Percentiles rank a stretch among this genome's conserved stretches.
Evolutionary conservation across 2,888 invertebrate species (phyloP).

Genomic region (Stratiomys singularior): DNA sequence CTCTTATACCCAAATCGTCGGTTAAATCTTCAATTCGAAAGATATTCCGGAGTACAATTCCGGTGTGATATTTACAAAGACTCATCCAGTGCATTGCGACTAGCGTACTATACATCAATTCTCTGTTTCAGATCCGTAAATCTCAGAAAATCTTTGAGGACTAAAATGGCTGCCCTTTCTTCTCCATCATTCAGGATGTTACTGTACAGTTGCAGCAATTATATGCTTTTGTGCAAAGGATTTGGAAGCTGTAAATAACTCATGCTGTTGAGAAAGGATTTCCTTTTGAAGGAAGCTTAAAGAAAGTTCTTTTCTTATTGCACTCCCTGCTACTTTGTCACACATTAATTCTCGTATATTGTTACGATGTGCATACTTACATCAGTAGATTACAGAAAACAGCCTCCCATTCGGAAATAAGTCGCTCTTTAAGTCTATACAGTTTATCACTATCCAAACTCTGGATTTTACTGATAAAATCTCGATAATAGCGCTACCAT

Average conservation of each 20-base stretch:
- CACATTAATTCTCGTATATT: too few relatives aligned
- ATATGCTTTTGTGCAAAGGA: conserved; percentile 11
- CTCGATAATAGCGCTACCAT: too few relatives aligned
- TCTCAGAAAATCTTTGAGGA: neutral
- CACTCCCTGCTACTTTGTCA: too few relatives aligned
- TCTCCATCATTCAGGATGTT: neutral
- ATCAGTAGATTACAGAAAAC: too few relatives aligned
- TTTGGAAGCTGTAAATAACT: conserved; percentile 42
- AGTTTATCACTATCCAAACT: too few relatives aligned
- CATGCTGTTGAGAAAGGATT: conserved; percentile 26
- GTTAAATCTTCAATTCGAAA: too few relatives aligned
- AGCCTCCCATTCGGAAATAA: too few relatives aligned
- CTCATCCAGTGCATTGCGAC: neutral
- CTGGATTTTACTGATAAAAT: too few relatives aligned
- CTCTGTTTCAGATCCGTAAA: neutral
- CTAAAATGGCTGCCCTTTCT: neutral
- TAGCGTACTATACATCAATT: neutral
- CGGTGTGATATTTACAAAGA: neutral
- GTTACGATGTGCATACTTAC: too few relatives aligned
- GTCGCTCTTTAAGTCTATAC: too few relatives aligned
- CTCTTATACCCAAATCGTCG: too few relatives aligned
- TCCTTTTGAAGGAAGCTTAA: conserved; percentile 33
- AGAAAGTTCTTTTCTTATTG: neutral
- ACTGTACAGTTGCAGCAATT: conserved; percentile 24
- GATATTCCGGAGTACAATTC: neutral